Evolutionary conservation across 1,140 invertebrate genomes (phyloP), one percentile per base, ranked within the genome.

Genomic region (Papilio polyxenes): DNA sequence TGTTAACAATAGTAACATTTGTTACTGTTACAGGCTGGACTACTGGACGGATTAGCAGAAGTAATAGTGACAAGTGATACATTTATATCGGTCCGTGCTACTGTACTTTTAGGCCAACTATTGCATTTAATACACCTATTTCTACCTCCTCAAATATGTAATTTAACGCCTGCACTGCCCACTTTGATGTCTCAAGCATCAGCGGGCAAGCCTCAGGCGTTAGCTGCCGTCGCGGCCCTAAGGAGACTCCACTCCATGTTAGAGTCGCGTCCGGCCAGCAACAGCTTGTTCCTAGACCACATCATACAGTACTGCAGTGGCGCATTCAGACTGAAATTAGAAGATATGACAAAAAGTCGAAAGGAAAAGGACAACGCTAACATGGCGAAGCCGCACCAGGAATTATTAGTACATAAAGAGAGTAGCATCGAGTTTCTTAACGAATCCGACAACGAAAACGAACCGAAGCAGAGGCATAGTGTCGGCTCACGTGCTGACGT

Each of bases 31-130:
- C 86, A 95, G 94, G 97, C 96, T 82, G 98, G 98, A 65, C 91
- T 99, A 13, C 95, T 99, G 69, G 97, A 98, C 89, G 98, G 98
- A 15, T 95, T 99, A 56, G 97, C 98, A 15, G 98, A 99, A 95
- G 98, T 99, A 6, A 98, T 99, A 85, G 97, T 98, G 8, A 97
- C 97, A 44, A 97, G 97, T 85, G 98, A 98, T 89, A 97, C 97
- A 8, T 97, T 98, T 89, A 97, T 99, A 83, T 98, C 98, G 59
- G 97, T 99, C 59, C 95, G 98, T 81, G 98, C 98, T 40, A 98
- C 98, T 1, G 97, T 99, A 79, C 93, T 99, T 20, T 95, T 99
- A 74, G 96, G 97, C 62, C 97, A 98, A 93, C 94, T 99, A 51
- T 92, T 99, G 80, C 97, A 98, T 93, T 95, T 99, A 86, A 97